Base-by-base conservation (phyloP, 2,888 invertebrate genomes). In the Acanthopleura granulata region DNA sequence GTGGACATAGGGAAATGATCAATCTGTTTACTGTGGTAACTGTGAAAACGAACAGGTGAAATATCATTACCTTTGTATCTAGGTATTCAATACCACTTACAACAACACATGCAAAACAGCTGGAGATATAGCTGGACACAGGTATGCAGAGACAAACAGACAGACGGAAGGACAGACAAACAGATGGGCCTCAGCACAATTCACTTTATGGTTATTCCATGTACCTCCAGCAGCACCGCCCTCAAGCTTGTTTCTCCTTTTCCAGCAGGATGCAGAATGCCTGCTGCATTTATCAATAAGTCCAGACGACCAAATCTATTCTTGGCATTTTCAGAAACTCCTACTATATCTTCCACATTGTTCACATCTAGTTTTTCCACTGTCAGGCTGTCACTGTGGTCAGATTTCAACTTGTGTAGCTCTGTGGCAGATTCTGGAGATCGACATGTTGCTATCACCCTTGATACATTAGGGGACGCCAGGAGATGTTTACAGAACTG, bases 161-260 rank as follows among this genome's bases (percentile, higher is more conserved):
- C 40, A 40, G 3, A 40, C 40, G 9, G 40, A 40, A 3, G 9
- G 40, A 40, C 40, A 40, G 40, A 40, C 40, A 40, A 40, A 40
- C 40, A 3, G 9, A 3, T 40, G 40, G 4, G 9, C 40, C 3
- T 6, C 9, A 9, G 40, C 40, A 40, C n/a, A 62, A 27, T 16
- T 27, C 14, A 71, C n/a, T 9, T 51, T 14, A 61, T 61, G 0
- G 4, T 22, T n/a, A 51, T 22, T 40, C 30, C 27, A 71, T 49
- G 62, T 77, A 86, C 86, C 81, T 85, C 77, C 61, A 76, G 69
- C 14, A 77, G 76, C 1, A 86, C 82, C 76, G 83, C 83, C 75
- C 77, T 81, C n/a, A 86, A 78, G 76, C 86, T 85, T 29, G 85
- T 87, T 75, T 86, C 86, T 14, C 86, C 86, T 72, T 81, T 73